These are phyloP conservation scores for Paramacrobiotus metropolitanus DNA, from an alignment of 1,140 invertebrate species.

Conservation along the genomic window DNA sequence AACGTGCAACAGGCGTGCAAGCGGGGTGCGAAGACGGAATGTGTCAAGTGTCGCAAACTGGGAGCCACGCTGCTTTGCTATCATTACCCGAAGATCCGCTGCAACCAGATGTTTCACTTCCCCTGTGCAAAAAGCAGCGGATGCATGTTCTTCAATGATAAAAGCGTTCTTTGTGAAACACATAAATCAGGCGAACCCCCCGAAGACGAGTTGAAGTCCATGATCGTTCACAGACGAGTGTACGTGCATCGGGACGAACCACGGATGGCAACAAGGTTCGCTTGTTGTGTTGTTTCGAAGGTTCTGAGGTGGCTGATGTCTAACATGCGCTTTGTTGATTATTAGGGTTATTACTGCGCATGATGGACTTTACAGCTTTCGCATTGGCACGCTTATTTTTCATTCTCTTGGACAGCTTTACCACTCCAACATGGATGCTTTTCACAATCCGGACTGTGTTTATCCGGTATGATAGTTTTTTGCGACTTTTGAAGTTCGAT, in stretches of 20 bases:
- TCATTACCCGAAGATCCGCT: constrained; percentile 42
- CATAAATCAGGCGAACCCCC: constrained; percentile 51
- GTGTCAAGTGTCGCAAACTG: constrained; percentile 49
- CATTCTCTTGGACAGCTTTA: constrained; percentile 83
- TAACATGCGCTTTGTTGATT: too few species aligned
- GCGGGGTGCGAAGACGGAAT: constrained; percentile 45
- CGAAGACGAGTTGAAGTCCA: constrained; percentile 47
- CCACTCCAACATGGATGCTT: constrained; percentile 78
- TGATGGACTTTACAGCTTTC: constrained; percentile 62
- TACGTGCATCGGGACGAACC: constrained; percentile 92
- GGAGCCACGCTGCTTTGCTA: constrained; percentile 89
- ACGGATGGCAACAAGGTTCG: constrained; percentile 38
- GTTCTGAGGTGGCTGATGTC: neutral
- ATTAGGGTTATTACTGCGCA: constrained; percentile 29
- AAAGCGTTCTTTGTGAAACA: constrained; percentile 66
- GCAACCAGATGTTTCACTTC: constrained; percentile 73
- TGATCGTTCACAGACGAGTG: constrained; percentile 70
- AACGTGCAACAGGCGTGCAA: constrained; percentile 75
- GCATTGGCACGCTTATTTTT: constrained; percentile 85
- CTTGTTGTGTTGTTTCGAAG: neutral
- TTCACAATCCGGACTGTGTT: constrained; percentile 78
- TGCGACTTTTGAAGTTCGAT: neutral
- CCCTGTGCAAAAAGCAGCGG: constrained; percentile 67
- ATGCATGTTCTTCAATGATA: constrained; percentile 89
- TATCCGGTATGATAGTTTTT: constrained; percentile 73